Percentiles rank a stretch among this genome's conserved stretches.
These are phyloP conservation scores for Chloroceryle amazona DNA, from an alignment of 2,797 vertebrate genomes.

Conservation along the genomic window DNA sequence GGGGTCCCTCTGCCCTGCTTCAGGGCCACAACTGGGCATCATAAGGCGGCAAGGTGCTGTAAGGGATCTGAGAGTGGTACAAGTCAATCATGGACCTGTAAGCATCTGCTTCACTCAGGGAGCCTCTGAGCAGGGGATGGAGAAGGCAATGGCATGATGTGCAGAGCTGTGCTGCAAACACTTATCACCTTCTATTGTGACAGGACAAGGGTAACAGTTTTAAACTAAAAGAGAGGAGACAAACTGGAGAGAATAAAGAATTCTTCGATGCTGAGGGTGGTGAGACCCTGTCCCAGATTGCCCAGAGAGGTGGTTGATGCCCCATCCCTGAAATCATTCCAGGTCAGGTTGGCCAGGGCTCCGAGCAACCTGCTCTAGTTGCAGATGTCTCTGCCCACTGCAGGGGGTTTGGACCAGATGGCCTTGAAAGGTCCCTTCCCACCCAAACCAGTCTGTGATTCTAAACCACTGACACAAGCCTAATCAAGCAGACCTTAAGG, in stretches of 20 bases:
- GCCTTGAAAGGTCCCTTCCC: too few relatives aligned
- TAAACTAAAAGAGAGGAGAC: neutral
- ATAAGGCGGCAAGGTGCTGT: neutral
- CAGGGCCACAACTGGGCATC: neutral
- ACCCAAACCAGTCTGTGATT: too few relatives aligned
- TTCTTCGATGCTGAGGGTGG: too few relatives aligned
- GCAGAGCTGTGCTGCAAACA: neutral
- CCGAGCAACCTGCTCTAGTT: too few relatives aligned
- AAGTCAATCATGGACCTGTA: neutral
- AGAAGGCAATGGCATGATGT: rapidly evolving
- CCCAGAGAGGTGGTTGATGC: too few relatives aligned
- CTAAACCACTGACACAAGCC: neutral
- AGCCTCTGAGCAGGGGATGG: neutral
- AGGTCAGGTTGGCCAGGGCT: too few relatives aligned
- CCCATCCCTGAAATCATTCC: too few relatives aligned
- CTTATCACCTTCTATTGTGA: neutral
- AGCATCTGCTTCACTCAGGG: neutral
- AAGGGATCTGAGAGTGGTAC: rapidly evolving
- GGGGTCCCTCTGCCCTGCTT: neutral
- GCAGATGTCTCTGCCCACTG: too few relatives aligned
- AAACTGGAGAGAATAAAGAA: too few relatives aligned
- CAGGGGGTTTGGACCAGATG: too few relatives aligned
- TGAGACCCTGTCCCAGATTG: too few relatives aligned
- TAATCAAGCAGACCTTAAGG: neutral
- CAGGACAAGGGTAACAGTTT: neutral